Evolutionary conservation across 2,888 invertebrate genomes (phyloP), one percentile per base, ranked within the genome.

Genomic region (Rhogogaster chlorosoma): DNA sequence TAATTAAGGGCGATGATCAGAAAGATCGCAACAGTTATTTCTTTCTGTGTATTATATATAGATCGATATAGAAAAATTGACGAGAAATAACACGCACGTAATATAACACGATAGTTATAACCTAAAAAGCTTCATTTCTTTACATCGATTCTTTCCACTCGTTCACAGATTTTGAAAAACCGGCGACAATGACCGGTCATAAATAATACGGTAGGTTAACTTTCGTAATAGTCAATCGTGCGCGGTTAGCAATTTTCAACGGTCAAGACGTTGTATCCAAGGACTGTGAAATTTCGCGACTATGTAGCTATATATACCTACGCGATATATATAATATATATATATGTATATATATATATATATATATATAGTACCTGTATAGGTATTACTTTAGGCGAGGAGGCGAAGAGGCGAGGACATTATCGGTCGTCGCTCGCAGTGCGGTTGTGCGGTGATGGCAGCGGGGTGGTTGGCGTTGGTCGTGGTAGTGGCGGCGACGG

Each of bases 401-500:
- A 85, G 78, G 70, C 57, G 85, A 78, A 85, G 77, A 67, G 83
- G 64, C 84, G 80, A 80, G 90, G 91, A 93, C 92, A 92, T 93
- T 93, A 92, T 92, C 93, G 92, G 90, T 91, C 89, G 90, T 90
- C 90, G 91, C 90, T 91, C 89, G 90, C 90, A 88, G 90, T 89
- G 88, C 89, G 91, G 90, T 91, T 91, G 91, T 90, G 91, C 80
- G 91, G 91, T 91, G 91, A 90, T 92, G 92, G 80, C 90, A 93
- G 92, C 92, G 89, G 89, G 88, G 92, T 88, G 93, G 92, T 92
- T 91, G 90, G 91, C 91, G 91, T 90, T 89, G 92, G 36, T 57
- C 49, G 80, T 61, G 80, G 90, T 90, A 91, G 90, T 89, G 32
- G 49, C 18, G 49, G 53, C 15, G n/a, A 22, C 18, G 77, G 49